phyloP scores from a whole-genome alignment of 2,797 vertebrate species.

The Mallotus villosus region DNA sequence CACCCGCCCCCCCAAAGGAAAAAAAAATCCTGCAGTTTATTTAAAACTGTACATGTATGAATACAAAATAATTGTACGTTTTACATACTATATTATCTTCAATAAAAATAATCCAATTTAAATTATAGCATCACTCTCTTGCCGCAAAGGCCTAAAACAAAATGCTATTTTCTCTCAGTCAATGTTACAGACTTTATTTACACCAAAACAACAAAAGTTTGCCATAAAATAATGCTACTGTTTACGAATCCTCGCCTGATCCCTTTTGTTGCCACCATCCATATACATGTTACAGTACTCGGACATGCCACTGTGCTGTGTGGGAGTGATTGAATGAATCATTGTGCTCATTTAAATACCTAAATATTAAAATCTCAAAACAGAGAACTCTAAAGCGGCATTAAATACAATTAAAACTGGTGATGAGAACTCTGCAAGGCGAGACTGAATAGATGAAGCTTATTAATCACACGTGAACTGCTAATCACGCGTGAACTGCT shows the following conservation, averaged over 20 bases:
- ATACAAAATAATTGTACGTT: constrained; percentile 59
- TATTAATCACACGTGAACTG: constrained; percentile 47
- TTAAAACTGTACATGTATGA: constrained; percentile 60
- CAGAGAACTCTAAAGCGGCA: constrained; percentile 48
- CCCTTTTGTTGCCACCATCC: constrained; percentile 64
- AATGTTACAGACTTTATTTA: constrained; percentile 60
- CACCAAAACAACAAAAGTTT: constrained; percentile 60
- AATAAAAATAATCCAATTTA: constrained; percentile 71
- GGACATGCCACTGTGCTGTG: constrained; percentile 56
- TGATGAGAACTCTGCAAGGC: constrained; percentile 2
- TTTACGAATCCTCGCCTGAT: constrained; percentile 56
- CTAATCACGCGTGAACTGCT: constrained; percentile 53
- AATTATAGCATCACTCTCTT: constrained; percentile 65
- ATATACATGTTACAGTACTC: constrained; percentile 51
- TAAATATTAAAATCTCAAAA: constrained; percentile 40
- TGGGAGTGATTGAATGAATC: constrained; percentile 42
- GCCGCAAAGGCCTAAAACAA: constrained; percentile 48
- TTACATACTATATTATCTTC: constrained; percentile 69
- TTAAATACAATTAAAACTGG: constrained; percentile 42
- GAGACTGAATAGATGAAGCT: constrained; percentile 43
- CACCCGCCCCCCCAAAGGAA: background rate
- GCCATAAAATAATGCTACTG: constrained; percentile 63
- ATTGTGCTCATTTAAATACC: constrained; percentile 62
- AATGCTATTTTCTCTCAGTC: constrained; percentile 42
- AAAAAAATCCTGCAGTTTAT: constrained; percentile 42